These are phyloP conservation scores for Dysdera silvatica DNA, from an alignment of 1,140 invertebrate species.

Conservation along the genomic window DNA sequence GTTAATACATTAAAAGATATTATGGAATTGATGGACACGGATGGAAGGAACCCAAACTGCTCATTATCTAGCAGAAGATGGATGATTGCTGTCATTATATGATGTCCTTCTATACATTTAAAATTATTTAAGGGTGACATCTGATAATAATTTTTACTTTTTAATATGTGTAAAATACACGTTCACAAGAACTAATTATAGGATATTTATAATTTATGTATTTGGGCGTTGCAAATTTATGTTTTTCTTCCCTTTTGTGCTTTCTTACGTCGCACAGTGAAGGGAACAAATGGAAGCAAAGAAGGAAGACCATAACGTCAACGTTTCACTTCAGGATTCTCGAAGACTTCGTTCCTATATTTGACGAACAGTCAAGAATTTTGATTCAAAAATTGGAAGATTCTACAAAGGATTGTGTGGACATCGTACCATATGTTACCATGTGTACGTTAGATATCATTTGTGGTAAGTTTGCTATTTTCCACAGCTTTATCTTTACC, in stretches of 20 bases:
- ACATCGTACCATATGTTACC: conserved; percentile 63
- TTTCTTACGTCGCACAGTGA: no score
- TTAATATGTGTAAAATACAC: no score
- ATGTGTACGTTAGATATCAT: conserved; percentile 83
- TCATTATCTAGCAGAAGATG: no score
- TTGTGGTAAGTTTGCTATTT: conserved; percentile 55
- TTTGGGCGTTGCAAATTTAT: neutral
- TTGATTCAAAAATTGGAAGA: conserved; percentile 38
- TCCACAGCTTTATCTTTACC: neutral
- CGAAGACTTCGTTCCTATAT: conserved; percentile 49
- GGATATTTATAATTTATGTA: no score
- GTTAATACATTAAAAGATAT: no score
- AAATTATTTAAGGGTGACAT: no score
- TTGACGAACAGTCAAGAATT: conserved; percentile 48
- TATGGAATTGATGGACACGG: no score
- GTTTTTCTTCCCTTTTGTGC: neutral
- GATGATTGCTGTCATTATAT: no score
- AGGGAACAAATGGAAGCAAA: conserved; percentile 46
- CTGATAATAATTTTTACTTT: no score
- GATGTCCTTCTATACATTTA: no score
- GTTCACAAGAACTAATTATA: no score
- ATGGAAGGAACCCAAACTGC: no score
- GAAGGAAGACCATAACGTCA: conserved; percentile 49
- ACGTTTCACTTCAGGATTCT: conserved; percentile 53
- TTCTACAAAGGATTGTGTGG: conserved; percentile 29